phyloP scores from a whole-genome alignment of 2,113 vertebrate species.

The Megatriorchis doriae region DNA sequence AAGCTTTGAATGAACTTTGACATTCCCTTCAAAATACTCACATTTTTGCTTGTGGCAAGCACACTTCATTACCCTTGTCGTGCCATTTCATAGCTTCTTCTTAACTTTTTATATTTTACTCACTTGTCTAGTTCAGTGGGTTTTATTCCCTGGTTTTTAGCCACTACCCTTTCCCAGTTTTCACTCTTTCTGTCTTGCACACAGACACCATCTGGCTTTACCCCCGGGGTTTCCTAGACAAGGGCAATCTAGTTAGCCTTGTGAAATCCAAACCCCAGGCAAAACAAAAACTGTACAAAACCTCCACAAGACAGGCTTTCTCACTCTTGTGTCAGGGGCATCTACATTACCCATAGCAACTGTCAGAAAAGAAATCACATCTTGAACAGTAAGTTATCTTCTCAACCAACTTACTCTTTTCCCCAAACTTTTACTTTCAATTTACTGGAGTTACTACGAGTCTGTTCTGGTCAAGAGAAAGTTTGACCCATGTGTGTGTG shows the following conservation, averaged over 20 bases:
- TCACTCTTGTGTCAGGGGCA: neutral
- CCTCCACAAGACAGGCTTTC: neutral
- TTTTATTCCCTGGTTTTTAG: constrained; percentile 12
- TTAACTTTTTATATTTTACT: neutral
- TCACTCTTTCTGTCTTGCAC: neutral
- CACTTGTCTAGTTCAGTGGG: neutral
- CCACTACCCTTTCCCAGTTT: neutral
- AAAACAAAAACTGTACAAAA: constrained; percentile 8
- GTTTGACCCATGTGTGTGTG: neutral
- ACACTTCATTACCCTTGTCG: neutral
- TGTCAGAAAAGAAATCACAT: neutral
- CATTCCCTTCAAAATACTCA: neutral
- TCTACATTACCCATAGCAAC: neutral
- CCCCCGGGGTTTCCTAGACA: neutral
- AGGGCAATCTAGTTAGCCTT: constrained; percentile 30
- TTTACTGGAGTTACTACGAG: neutral
- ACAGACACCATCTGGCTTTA: constrained; percentile 34
- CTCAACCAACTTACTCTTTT: neutral
- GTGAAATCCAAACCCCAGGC: constrained; percentile 39
- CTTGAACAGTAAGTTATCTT: neutral
- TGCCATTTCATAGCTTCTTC: neutral
- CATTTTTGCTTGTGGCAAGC: neutral
- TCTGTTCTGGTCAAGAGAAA: constrained; percentile 22
- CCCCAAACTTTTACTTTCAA: neutral
- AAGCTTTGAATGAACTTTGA: neutral